Evolutionary conservation across 2,888 invertebrate genomes (phyloP).

Genomic region (Drosophila neonasuta): DNA sequence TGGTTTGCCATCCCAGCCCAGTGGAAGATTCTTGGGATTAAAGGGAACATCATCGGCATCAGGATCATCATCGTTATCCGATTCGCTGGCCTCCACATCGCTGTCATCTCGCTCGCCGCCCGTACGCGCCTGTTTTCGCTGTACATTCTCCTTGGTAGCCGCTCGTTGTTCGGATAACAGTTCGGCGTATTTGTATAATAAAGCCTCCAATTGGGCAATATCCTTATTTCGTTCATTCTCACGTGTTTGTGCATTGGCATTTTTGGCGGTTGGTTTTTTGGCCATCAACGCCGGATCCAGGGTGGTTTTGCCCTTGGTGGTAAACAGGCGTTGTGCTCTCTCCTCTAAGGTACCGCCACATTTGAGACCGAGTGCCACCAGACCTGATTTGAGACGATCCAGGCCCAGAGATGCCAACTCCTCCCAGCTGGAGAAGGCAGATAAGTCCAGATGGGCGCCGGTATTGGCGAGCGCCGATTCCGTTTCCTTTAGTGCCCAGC

Average conservation of each 20-base stretch:
- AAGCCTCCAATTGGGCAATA: conserved; percentile 93
- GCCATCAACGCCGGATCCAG: conserved; percentile 95
- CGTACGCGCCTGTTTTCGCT: conserved; percentile 97
- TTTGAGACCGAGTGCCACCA: conserved; percentile 97
- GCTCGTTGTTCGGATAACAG: conserved; percentile 92
- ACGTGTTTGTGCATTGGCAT: conserved; percentile 83
- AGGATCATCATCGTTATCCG: conserved; percentile 89
- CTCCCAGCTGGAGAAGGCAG: conserved; percentile 98
- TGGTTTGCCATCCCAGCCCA: conserved; percentile 99
- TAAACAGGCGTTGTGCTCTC: conserved; percentile 96
- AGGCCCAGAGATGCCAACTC: conserved; percentile 98
- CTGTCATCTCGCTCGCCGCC: conserved; percentile 96
- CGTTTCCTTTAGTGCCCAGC: conserved; percentile 98
- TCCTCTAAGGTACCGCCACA: conserved; percentile 99
- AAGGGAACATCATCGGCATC: conserved; percentile 98
- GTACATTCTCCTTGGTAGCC: conserved; percentile 98
- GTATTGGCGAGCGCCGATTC: conserved; percentile 96
- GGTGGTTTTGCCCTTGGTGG: conserved; percentile 96
- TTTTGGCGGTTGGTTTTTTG: conserved; percentile 88
- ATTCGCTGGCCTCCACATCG: conserved; percentile 93
- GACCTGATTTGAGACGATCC: conserved; percentile 97
- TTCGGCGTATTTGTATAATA: conserved; percentile 93
- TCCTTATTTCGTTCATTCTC: conserved; percentile 91
- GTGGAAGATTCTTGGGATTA: conserved; percentile 99
- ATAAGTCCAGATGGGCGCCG: conserved; percentile 98